Percentiles rank a stretch among this genome's conserved stretches.
Evolutionary conservation across 2,113 vertebrate genomes (phyloP).

Genomic region (Rhombomys opimus): DNA sequence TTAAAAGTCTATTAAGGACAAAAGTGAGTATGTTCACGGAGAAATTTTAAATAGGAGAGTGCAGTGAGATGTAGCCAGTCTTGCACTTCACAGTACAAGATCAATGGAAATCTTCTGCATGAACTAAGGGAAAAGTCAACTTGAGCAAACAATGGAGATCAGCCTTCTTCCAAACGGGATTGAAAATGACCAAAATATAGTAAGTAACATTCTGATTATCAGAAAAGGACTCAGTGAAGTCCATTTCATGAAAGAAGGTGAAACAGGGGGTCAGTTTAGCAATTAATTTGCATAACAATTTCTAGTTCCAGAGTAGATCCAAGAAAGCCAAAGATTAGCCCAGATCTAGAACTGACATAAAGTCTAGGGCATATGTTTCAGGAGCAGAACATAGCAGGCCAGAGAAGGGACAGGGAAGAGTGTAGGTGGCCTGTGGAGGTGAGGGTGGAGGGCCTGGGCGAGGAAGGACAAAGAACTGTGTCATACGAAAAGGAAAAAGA

Average conservation of each 20-base stretch:
- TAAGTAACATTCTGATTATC: background rate
- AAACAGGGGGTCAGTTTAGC: background rate
- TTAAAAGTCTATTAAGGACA: background rate
- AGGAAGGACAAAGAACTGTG: background rate
- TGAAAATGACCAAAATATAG: constrained; percentile 10
- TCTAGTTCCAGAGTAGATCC: background rate
- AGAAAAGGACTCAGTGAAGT: background rate
- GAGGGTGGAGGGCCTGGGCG: background rate
- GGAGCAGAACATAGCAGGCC: background rate
- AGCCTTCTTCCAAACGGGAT: background rate
- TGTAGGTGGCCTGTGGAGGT: background rate
- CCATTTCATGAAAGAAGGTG: background rate
- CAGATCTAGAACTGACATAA: background rate
- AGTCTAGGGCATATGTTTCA: background rate
- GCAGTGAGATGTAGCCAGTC: background rate
- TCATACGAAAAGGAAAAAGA: background rate
- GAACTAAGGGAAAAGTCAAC: background rate
- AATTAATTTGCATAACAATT: background rate
- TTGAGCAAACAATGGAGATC: background rate
- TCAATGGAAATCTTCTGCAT: background rate
- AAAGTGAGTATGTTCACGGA: background rate
- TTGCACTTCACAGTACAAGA: background rate
- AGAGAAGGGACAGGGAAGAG: background rate
- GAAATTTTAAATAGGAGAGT: background rate
- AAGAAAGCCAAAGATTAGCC: constrained; percentile 3